These are phyloP conservation scores for Anarsia innoxiella DNA, from an alignment of 2,888 invertebrate genomes.

Conservation along the genomic window DNA sequence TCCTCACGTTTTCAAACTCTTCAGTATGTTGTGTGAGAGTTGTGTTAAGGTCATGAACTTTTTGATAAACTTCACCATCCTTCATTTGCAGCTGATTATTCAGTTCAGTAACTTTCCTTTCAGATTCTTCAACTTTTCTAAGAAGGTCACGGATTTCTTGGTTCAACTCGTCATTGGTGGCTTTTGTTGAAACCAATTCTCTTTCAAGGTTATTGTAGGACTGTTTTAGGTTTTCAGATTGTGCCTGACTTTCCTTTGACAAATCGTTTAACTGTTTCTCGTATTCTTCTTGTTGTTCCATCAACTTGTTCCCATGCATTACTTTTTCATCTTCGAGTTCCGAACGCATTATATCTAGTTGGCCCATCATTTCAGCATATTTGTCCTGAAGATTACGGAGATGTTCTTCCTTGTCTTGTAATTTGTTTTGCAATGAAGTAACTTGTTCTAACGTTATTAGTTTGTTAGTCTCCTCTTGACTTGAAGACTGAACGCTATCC, in stretches of 20 bases:
- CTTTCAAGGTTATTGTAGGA: slow-evolving; percentile 34
- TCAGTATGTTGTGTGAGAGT: slow-evolving; percentile 50
- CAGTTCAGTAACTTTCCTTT: slow-evolving; percentile 38
- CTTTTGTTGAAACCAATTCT: slow-evolving; percentile 36
- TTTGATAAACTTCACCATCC: slow-evolving; percentile 59
- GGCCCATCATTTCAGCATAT: slow-evolving; percentile 53
- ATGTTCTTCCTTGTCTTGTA: slow-evolving; percentile 64
- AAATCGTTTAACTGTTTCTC: slow-evolving; percentile 52
- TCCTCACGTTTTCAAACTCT: slow-evolving; percentile 59
- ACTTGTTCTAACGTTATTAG: slow-evolving; percentile 56
- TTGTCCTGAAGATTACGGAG: slow-evolving; percentile 53
- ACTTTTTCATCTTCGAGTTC: slow-evolving; percentile 67
- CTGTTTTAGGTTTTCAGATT: too few species aligned
- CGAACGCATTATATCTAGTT: slow-evolving; percentile 57
- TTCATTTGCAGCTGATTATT: slow-evolving; percentile 44
- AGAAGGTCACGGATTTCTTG: slow-evolving; percentile 35
- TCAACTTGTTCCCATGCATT: slow-evolving; percentile 54
- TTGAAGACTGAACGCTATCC: slow-evolving; percentile 60
- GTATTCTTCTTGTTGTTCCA: slow-evolving; percentile 62
- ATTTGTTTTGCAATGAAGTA: slow-evolving; percentile 53
- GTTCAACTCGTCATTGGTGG: slow-evolving; percentile 38
- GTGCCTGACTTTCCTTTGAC: slow-evolving; percentile 32
- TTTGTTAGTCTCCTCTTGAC: slow-evolving; percentile 64
- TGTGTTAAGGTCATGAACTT: slow-evolving; percentile 50
- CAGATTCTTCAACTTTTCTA: slow-evolving; percentile 29